A percentile compares a stretch with the other conserved stretches of the same genome.
Evolutionary conservation across 2,113 vertebrate genomes (phyloP).

Genomic region (Artemisiospiza belli): DNA sequence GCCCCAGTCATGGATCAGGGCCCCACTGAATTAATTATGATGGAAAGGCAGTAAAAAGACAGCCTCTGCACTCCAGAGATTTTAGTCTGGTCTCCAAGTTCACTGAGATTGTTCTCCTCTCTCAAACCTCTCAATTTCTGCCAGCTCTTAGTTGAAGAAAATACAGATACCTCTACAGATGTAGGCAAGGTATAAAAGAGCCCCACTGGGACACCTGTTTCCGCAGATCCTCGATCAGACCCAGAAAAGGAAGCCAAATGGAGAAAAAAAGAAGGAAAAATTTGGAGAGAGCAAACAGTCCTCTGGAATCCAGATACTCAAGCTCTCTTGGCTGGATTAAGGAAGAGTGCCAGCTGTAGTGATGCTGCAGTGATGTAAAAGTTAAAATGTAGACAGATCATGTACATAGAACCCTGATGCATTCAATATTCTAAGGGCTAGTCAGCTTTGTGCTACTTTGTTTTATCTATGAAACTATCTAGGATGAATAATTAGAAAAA

Average conservation of each 20-base stretch:
- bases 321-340: not conserved
- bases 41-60: not conserved
- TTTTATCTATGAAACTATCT: not conserved
- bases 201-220: not conserved
- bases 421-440: not conserved
- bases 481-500: not conserved
- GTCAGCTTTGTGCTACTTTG: not conserved
- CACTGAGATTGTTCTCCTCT: not conserved
- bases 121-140: not conserved
- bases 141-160: not conserved
- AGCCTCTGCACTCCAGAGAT: not conserved
- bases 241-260: not conserved
- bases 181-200: not conserved
- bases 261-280: not conserved
- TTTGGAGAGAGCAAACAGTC: not conserved
- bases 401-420: fast-evolving
- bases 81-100: not conserved
- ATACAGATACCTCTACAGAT: not conserved
- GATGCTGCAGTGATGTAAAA: not conserved
- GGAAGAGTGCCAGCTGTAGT: not conserved
- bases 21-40: not conserved
- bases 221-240: not conserved
- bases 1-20: not conserved
- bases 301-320: not conserved
- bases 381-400: not conserved